These are phyloP conservation scores for Pachycephala philippinensis DNA, from an alignment of 2,113 vertebrate genomes.

Conservation along the genomic window DNA sequence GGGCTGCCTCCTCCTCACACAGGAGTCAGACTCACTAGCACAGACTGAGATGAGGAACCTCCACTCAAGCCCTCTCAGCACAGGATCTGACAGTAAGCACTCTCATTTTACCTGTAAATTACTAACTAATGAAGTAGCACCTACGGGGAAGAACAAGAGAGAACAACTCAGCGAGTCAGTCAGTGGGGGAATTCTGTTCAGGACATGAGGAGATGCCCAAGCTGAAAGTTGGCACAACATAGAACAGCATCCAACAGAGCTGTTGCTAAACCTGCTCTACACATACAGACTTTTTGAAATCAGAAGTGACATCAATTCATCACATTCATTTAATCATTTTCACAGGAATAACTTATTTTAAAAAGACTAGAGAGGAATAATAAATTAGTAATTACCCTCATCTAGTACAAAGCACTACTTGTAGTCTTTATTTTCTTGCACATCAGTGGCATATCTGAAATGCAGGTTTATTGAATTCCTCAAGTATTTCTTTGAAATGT, in stretches of 20 bases:
- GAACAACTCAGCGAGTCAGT: not conserved
- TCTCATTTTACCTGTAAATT: not conserved
- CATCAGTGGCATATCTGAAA: not conserved
- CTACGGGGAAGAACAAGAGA: not conserved
- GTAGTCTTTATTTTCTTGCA: not conserved
- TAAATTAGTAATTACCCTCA: constrained; percentile 10
- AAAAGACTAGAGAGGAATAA: not conserved
- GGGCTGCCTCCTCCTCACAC: not conserved
- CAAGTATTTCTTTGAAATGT: constrained; percentile 47
- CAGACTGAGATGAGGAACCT: not conserved
- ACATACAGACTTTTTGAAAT: not conserved
- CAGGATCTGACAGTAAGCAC: not conserved
- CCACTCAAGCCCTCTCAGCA: not conserved
- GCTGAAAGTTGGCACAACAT: fast-evolving
- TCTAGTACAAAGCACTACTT: constrained; percentile 22
- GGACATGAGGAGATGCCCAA: fast-evolving
- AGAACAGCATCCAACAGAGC: not conserved
- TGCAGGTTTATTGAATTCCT: not conserved
- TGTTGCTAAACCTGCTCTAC: not conserved
- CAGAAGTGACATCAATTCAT: not conserved
- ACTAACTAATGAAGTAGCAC: not conserved
- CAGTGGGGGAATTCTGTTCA: not conserved
- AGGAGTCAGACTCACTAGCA: too few species aligned
- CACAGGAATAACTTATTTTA: not conserved
- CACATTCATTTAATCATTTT: not conserved